Percentiles rank a stretch among this genome's conserved stretches.
Evolutionary conservation across 2,113 vertebrate genomes (phyloP).

Genomic region (Oxyruncus cristatus): DNA sequence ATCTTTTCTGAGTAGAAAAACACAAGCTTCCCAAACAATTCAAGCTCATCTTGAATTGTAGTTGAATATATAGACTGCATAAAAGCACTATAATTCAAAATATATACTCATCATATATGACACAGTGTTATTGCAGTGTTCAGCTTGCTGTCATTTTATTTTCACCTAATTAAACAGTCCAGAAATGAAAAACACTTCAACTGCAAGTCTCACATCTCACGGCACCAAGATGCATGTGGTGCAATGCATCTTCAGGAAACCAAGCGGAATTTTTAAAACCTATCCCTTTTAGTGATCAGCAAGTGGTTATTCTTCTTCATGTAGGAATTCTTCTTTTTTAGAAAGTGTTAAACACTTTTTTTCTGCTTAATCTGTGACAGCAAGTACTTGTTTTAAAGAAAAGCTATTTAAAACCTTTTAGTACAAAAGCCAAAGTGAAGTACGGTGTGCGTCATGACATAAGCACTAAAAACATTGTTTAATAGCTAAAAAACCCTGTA

Average conservation of each 20-base stretch:
- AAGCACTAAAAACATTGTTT: not conserved
- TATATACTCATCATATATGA: not conserved
- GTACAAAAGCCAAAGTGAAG: not conserved
- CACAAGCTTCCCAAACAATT: not conserved
- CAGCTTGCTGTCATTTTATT: not conserved
- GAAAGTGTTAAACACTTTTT: not conserved
- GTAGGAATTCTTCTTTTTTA: not conserved
- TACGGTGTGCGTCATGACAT: not conserved
- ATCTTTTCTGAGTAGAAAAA: not conserved
- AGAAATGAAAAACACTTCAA: not conserved
- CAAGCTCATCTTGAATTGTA: not conserved
- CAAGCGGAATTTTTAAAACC: not conserved
- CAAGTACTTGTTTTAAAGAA: not conserved
- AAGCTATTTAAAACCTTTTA: not conserved
- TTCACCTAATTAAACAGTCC: not conserved
- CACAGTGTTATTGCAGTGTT: not conserved
- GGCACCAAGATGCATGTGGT: not conserved
- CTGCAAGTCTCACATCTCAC: not conserved
- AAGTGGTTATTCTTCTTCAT: not conserved
- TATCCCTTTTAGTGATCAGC: not conserved
- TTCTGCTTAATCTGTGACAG: not conserved
- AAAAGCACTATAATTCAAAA: not conserved
- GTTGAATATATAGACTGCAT: not conserved
- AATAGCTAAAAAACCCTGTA: not conserved
- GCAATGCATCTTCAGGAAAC: not conserved